A percentile compares a stretch with the other conserved stretches of the same genome.
Evolutionary conservation across 2,888 invertebrate genomes (phyloP).

Genomic region (Himalopsyche japonica): DNA sequence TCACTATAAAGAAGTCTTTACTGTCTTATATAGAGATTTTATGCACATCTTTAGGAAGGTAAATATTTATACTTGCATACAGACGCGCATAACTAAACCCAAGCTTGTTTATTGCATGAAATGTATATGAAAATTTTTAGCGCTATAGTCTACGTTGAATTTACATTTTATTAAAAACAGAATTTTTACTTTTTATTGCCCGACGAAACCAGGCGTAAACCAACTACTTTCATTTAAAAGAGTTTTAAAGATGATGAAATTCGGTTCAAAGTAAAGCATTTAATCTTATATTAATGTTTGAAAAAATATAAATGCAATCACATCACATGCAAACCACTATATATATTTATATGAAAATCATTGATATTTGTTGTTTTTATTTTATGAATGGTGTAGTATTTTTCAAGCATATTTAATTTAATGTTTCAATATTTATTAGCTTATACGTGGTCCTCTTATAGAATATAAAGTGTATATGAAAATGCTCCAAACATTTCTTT

Average conservation of each 20-base stretch:
- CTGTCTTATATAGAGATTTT: slow-evolving; percentile 12
- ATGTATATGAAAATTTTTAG: slow-evolving; percentile 33
- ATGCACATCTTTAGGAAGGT: slow-evolving; percentile 25
- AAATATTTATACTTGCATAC: slow-evolving; percentile 29
- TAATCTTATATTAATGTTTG: no score
- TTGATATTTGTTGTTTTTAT: no score
- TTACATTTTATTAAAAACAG: slow-evolving; percentile 34
- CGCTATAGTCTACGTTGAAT: not conserved
- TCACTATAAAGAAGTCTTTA: not conserved
- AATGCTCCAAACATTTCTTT: no score
- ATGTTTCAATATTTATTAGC: no score
- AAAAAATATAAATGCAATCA: no score
- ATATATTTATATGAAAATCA: no score
- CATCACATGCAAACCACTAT: no score
- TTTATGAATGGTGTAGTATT: no score
- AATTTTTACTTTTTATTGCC: slow-evolving; percentile 13
- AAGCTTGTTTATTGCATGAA: slow-evolving; percentile 29
- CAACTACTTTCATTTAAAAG: not conserved
- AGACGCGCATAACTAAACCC: slow-evolving; percentile 12
- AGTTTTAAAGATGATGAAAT: not conserved
- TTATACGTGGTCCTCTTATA: no score
- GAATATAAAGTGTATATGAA: no score
- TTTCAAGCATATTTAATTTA: no score
- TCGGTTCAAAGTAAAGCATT: no score
- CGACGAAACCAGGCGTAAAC: not conserved